These are phyloP conservation scores for Hyaena hyaena DNA, from an alignment of 2,113 vertebrate genomes.

Conservation along the genomic window DNA sequence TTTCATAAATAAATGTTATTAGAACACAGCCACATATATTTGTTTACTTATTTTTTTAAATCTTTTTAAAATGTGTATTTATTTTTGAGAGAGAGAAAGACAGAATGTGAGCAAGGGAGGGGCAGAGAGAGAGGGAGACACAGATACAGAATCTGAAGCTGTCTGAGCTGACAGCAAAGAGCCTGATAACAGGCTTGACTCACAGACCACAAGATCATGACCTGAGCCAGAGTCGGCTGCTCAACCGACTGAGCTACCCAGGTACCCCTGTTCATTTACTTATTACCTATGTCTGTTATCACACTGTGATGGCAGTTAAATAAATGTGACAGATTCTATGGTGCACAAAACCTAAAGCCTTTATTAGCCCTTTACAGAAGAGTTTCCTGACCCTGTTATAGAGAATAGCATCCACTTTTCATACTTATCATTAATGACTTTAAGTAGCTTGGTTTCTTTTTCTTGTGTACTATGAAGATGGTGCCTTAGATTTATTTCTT, in stretches of 20 bases:
- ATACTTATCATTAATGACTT: not conserved
- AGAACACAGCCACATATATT: not conserved
- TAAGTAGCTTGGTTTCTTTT: not conserved
- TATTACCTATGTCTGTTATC: not conserved
- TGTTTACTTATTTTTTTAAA: not conserved
- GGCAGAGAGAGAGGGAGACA: too few relatives aligned
- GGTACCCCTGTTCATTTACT: not conserved
- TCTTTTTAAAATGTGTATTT: too few relatives aligned
- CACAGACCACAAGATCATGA: too few relatives aligned
- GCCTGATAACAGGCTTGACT: too few relatives aligned
- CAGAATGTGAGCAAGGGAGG: too few relatives aligned
- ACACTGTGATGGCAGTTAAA: not conserved
- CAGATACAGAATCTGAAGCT: too few relatives aligned
- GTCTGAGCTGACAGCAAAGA: too few relatives aligned
- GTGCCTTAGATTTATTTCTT: not conserved
- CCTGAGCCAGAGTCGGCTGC: too few relatives aligned
- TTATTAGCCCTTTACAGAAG: not conserved
- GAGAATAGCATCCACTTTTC: not conserved
- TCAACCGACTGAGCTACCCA: too few relatives aligned
- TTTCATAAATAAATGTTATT: conserved; percentile 18
- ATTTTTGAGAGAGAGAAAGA: too few relatives aligned
- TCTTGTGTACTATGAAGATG: not conserved
- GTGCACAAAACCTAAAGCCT: not conserved
- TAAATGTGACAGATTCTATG: not conserved
- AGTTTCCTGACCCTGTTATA: not conserved